Evolutionary conservation across 2,888 invertebrate genomes (phyloP).

Genomic region (Epistrophe eligans): DNA sequence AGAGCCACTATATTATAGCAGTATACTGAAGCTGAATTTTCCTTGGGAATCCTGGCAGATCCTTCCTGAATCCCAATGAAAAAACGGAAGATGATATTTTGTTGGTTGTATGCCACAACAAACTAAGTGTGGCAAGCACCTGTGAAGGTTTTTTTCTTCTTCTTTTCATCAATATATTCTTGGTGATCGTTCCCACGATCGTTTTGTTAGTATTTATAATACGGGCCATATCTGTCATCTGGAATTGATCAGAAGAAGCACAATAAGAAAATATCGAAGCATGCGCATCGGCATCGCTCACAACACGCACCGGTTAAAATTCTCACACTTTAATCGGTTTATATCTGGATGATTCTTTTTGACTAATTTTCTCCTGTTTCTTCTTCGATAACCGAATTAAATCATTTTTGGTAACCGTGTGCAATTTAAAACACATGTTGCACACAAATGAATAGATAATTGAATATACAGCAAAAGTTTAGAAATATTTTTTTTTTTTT

Average conservation of each 20-base stretch:
- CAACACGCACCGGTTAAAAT: slow-evolving; percentile 30
- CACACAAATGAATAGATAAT: background rate
- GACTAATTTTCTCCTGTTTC: background rate
- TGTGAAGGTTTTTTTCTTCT: slow-evolving; percentile 43
- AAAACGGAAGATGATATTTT: slow-evolving; percentile 41
- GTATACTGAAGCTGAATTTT: background rate
- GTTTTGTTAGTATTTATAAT: slow-evolving; percentile 7
- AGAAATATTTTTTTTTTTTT: background rate
- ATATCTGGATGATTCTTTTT: slow-evolving; percentile 20
- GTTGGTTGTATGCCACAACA: slow-evolving; percentile 59
- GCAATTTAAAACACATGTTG: slow-evolving; percentile 44
- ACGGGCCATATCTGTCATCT: slow-evolving; percentile 56
- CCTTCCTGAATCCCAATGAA: slow-evolving; percentile 29
- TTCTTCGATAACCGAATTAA: background rate
- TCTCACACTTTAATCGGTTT: slow-evolving; percentile 46
- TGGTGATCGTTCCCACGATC: slow-evolving; percentile 56
- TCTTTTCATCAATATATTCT: slow-evolving; percentile 13
- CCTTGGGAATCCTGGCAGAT: slow-evolving; percentile 42
- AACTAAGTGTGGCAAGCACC: slow-evolving; percentile 69
- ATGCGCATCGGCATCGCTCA: background rate
- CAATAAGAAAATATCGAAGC: slow-evolving; percentile 29
- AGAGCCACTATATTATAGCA: background rate
- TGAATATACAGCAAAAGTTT: background rate
- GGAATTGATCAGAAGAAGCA: slow-evolving; percentile 26
- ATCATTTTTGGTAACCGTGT: slow-evolving; percentile 8